phyloP scores from a whole-genome alignment of 2,888 invertebrate genomes.

The Erebia palarica region DNA sequence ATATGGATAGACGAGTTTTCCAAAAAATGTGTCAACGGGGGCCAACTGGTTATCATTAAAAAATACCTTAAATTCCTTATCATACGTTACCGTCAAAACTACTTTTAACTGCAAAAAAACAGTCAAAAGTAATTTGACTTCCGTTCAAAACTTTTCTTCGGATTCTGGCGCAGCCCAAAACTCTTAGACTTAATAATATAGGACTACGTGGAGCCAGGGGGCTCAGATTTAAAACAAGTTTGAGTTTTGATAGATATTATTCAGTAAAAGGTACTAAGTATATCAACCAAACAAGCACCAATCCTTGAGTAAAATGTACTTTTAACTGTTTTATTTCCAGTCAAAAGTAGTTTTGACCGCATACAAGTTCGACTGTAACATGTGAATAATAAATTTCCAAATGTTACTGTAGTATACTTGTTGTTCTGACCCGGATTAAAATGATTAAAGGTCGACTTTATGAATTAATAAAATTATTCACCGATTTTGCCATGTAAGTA shows the following conservation, averaged over 20 bases:
- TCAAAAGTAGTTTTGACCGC: no score
- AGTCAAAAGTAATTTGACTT: no score
- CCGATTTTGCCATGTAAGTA: constrained; percentile 5
- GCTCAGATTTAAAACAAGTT: not conserved
- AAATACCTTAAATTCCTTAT: not conserved
- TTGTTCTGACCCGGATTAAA: not conserved
- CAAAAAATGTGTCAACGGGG: not conserved
- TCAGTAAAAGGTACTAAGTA: no score
- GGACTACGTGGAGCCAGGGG: not conserved
- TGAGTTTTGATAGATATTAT: no score
- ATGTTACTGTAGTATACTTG: not conserved
- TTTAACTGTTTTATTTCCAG: no score
- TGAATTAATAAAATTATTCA: constrained; percentile 7
- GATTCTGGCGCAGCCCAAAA: not conserved
- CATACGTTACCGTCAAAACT: not conserved
- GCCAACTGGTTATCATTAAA: not conserved
- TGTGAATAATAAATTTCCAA: not conserved
- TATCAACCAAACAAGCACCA: no score
- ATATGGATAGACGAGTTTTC: not conserved
- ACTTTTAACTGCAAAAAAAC: no score
- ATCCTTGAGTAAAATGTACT: no score
- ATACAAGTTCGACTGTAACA: not conserved
- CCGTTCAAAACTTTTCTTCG: no score
- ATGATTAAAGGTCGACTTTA: constrained; percentile 8
- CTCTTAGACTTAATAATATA: not conserved